Percentiles rank a stretch among this genome's conserved stretches.
These are phyloP conservation scores for Pygocentrus nattereri DNA, from an alignment of 2,797 vertebrate genomes.

Conservation along the genomic window DNA sequence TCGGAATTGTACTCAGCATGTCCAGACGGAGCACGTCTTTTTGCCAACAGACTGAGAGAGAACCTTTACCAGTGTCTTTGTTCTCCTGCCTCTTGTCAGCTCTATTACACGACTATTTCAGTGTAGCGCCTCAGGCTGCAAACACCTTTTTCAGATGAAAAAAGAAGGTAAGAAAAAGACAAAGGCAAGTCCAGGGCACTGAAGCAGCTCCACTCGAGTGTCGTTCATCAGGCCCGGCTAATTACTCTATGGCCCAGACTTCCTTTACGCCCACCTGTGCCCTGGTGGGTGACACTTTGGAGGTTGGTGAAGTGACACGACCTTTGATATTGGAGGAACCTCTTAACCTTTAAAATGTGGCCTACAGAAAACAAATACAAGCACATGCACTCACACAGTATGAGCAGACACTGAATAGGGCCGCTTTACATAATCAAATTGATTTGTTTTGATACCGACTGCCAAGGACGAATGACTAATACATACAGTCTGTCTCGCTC, in stretches of 20 bases:
- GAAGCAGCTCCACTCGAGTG: constrained; percentile 30
- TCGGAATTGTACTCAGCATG: constrained; percentile 28
- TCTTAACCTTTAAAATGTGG: constrained; percentile 64
- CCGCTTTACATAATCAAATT: constrained; percentile 66
- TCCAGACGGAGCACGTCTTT: neutral
- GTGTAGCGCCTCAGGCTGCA: constrained; percentile 14
- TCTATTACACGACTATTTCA: neutral
- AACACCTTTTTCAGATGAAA: neutral
- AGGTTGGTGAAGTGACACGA: constrained; percentile 50
- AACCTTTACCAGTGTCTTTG: neutral
- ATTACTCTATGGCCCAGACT: constrained; percentile 53
- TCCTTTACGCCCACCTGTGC: constrained; percentile 44
- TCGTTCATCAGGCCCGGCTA: constrained; percentile 56
- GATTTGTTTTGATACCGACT: constrained; percentile 62
- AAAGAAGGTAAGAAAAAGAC: neutral
- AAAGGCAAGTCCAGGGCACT: neutral
- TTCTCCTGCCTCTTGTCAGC: constrained; percentile 19
- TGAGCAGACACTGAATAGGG: constrained; percentile 47
- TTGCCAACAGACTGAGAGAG: constrained; percentile 61
- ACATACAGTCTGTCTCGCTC: constrained; percentile 7
- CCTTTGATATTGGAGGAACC: constrained; percentile 45
- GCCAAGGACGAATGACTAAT: constrained; percentile 48
- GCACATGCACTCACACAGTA: constrained; percentile 32
- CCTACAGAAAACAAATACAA: constrained; percentile 48
- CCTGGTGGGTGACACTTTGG: constrained; percentile 43